phyloP scores from a whole-genome alignment of 2,888 invertebrate species.

The Leptarthrus brevirostris region DNA sequence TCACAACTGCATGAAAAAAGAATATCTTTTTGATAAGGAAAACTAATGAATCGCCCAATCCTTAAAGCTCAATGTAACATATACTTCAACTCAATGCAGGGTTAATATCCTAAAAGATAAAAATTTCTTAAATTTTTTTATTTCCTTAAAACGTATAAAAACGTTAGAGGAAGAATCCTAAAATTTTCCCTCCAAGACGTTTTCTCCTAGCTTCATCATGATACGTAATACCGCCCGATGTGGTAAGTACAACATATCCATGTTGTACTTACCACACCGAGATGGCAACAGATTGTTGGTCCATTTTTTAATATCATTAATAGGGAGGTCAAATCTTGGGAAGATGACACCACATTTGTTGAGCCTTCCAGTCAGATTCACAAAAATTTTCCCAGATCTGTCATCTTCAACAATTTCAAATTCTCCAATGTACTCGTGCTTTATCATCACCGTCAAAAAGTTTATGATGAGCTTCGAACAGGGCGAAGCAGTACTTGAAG shows the following conservation, averaged over 20 bases:
- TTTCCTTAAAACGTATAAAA: slow-evolving; percentile 48
- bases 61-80: too few species aligned
- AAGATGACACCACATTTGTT: slow-evolving; percentile 99
- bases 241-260: slow-evolving; percentile 98
- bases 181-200: slow-evolving; percentile 99
- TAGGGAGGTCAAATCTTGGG: slow-evolving; percentile 96
- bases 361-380: slow-evolving; percentile 96
- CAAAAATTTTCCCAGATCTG: slow-evolving; percentile 98
- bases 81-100: too few species aligned
- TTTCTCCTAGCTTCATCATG: slow-evolving; percentile 99
- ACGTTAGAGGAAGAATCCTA: slow-evolving; percentile 99
- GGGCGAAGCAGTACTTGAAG: slow-evolving; percentile 96
- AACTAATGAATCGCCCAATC: too few species aligned
- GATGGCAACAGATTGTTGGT: slow-evolving; percentile 97
- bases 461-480: slow-evolving; percentile 99
- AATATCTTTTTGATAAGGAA: too few species aligned
- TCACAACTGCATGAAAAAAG: too few species aligned
- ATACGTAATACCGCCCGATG: slow-evolving; percentile 99
- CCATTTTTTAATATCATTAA: slow-evolving; percentile 98
- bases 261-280: too few species aligned
- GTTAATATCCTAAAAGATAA: neutral
- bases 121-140: slow-evolving; percentile 35
- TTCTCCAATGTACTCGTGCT: slow-evolving; percentile 99
- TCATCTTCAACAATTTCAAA: slow-evolving; percentile 99
- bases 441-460: slow-evolving; percentile 99